Conservation (phyloP, 2,888 invertebrate genomes). For the Sinelater perroti region DNA sequence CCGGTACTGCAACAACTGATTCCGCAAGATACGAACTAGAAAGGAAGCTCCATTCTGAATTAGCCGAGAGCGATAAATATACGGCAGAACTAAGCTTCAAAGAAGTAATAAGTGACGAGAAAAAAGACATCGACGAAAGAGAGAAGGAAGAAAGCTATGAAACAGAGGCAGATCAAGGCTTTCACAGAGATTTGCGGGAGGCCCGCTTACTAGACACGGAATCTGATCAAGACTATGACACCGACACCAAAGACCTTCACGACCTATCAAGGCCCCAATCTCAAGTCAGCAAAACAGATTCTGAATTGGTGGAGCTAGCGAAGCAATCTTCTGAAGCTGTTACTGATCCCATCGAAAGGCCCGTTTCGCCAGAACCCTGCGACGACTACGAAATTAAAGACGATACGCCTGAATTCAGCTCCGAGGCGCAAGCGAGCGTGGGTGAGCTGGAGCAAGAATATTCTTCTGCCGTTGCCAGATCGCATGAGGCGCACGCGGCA, state of each 20-base stretch:
- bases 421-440: slow-evolving; percentile 55
- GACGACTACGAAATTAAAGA: slow-evolving; percentile 57
- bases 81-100: slow-evolving; percentile 56
- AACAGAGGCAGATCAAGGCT: slow-evolving; percentile 61
- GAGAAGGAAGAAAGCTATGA: slow-evolving; percentile 59
- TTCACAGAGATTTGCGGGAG: slow-evolving; percentile 58
- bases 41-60: slow-evolving; percentile 50
- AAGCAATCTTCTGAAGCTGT: slow-evolving; percentile 57
- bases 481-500: slow-evolving; percentile 35
- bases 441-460: slow-evolving; percentile 60
- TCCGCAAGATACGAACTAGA: slow-evolving; percentile 45
- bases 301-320: slow-evolving; percentile 57
- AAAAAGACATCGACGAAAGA: slow-evolving; percentile 60
- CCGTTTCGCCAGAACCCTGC: slow-evolving; percentile 63
- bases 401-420: slow-evolving; percentile 57
- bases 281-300: slow-evolving; percentile 57
- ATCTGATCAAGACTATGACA: slow-evolving; percentile 45
- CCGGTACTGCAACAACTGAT: slow-evolving; percentile 42
- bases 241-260: slow-evolving; percentile 12
- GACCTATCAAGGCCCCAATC: slow-evolving; percentile 19
- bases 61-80: slow-evolving; percentile 58
- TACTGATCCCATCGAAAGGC: slow-evolving; percentile 64
- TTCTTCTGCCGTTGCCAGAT: slow-evolving; percentile 53
- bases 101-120: slow-evolving; percentile 60
- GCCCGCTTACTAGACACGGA: slow-evolving; percentile 54